Percentiles rank a stretch among this genome's conserved stretches.
phyloP scores from a whole-genome alignment of 2,888 invertebrate species.

The Eupithecia exiguata region DNA sequence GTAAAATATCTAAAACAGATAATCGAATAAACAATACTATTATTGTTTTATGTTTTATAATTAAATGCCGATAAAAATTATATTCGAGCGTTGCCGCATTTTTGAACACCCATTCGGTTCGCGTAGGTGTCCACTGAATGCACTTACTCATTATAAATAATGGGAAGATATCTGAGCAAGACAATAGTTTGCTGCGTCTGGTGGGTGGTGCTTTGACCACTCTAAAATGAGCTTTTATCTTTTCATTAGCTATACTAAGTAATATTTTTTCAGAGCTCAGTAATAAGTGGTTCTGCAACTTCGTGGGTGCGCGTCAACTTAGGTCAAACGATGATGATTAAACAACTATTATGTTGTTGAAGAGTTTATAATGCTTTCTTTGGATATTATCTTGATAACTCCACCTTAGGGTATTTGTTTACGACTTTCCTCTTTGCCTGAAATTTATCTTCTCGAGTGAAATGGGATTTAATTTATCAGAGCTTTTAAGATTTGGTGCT shows the following conservation, averaged over 20 bases:
- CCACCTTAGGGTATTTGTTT: constrained; percentile 33
- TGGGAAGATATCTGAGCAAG: constrained; percentile 70
- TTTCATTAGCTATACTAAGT: constrained; percentile 14
- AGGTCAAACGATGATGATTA: constrained; percentile 59
- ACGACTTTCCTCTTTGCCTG: constrained; percentile 14
- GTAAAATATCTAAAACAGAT: constrained; percentile 47
- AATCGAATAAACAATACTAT: constrained; percentile 50
- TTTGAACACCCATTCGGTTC: constrained; percentile 42
- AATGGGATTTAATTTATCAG: constrained; percentile 9
- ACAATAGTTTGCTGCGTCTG: constrained; percentile 70
- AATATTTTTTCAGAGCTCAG: constrained; percentile 18
- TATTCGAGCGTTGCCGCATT: constrained; percentile 37
- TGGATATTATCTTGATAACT: constrained; percentile 49
- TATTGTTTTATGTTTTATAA: constrained; percentile 53
- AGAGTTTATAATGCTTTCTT: constrained; percentile 50
- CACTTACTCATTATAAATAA: constrained; percentile 77
- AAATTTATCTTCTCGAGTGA: constrained; percentile 18
- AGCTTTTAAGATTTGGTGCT: constrained; percentile 8
- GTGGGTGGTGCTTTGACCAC: constrained; percentile 63
- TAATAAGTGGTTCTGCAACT: constrained; percentile 45
- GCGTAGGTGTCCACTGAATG: constrained; percentile 69
- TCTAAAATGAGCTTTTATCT: constrained; percentile 31
- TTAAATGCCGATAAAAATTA: constrained; percentile 52
- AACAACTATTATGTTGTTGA: constrained; percentile 55
- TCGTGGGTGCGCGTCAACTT: constrained; percentile 64